Evolutionary conservation across 2,888 invertebrate species (phyloP).

Genomic region (Empis stercorea): DNA sequence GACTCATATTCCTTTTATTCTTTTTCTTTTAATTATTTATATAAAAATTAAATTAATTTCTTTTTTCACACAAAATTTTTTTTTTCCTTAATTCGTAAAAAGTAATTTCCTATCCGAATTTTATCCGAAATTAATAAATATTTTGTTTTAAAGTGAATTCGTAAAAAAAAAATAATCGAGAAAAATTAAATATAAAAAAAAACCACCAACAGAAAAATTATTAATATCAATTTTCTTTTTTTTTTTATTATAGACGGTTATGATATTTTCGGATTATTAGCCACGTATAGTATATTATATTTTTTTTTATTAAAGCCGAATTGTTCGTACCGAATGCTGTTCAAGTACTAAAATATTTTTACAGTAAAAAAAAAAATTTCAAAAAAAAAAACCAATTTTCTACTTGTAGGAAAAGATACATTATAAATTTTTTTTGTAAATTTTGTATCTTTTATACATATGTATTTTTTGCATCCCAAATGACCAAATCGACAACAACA

Average conservation of each 20-base stretch:
- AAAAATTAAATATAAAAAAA: neutral
- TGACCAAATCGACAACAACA: too few species aligned
- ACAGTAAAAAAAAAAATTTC: too few species aligned
- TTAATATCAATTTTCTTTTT: constrained; percentile 11
- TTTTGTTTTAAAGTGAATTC: neutral
- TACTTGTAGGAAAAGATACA: too few species aligned
- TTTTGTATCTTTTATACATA: too few species aligned
- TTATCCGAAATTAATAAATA: neutral
- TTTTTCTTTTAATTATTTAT: neutral
- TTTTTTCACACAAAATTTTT: neutral
- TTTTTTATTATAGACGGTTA: constrained; percentile 15
- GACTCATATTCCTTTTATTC: constrained; percentile 25
- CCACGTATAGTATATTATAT: constrained; percentile 14
- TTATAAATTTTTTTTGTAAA: too few species aligned
- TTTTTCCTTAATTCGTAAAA: neutral
- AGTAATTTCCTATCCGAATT: neutral
- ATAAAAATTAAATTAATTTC: constrained; percentile 1
- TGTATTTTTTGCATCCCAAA: neutral
- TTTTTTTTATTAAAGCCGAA: constrained; percentile 22
- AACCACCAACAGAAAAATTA: constrained; percentile 2
- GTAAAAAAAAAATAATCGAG: neutral
- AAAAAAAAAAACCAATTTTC: too few species aligned
- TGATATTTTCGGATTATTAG: constrained; percentile 15
- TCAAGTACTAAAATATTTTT: constrained; percentile 29
- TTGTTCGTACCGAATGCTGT: constrained; percentile 36